A percentile compares a stretch with the other conserved stretches of the same genome.
These are phyloP conservation scores for Machaerirhynchus nigripectus DNA, from an alignment of 2,113 vertebrate genomes.

Conservation along the genomic window DNA sequence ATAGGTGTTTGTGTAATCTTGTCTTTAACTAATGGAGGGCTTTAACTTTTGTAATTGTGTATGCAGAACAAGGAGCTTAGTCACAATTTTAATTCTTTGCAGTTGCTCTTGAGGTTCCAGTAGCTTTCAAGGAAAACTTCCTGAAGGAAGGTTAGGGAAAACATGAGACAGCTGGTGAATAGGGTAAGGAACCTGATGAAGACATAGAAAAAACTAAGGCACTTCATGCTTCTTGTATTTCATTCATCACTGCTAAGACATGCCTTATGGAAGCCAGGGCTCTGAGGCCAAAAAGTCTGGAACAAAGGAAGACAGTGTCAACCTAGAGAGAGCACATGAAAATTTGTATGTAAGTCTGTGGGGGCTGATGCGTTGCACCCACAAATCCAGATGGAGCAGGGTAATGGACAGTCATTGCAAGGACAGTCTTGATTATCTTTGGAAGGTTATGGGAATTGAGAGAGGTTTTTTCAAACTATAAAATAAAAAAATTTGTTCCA, in stretches of 20 bases:
- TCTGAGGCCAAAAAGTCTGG: neutral
- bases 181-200: neutral
- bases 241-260: neutral
- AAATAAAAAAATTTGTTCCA: neutral
- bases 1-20: neutral
- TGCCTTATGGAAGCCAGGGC: neutral
- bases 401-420: neutral
- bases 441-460: fast-evolving
- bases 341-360: fast-evolving
- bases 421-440: neutral
- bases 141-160: neutral
- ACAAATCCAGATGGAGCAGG: neutral
- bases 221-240: neutral
- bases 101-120: neutral
- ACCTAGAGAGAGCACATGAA: neutral
- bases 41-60: neutral
- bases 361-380: fast-evolving
- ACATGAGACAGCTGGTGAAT: neutral
- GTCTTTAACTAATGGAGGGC: neutral
- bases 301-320: neutral
- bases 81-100: neutral
- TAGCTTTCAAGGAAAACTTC: neutral
- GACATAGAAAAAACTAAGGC: neutral
- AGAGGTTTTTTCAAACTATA: neutral
- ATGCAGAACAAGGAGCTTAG: neutral